Conservation (phyloP, 2,888 invertebrate genomes). For the Leptopilina syphax region DNA sequence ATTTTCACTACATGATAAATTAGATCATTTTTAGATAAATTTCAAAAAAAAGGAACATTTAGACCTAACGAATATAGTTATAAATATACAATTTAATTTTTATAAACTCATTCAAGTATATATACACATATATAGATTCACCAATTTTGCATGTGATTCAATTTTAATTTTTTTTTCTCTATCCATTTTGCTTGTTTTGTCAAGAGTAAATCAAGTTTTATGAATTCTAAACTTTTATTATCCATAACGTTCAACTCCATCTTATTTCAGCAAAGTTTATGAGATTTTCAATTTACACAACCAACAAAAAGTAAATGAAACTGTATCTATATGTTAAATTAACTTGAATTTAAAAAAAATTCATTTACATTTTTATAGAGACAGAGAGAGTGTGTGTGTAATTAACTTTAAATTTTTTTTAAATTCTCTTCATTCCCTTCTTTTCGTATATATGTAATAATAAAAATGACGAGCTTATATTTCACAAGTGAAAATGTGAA, state of each 20-base stretch:
- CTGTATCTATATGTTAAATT: background rate
- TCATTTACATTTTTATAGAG: no score
- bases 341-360: no score
- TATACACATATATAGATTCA: background rate
- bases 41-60: background rate
- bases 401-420: background rate
- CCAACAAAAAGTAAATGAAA: constrained; percentile 25
- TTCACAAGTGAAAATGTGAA: constrained; percentile 18
- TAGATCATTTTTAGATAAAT: constrained; percentile 11
- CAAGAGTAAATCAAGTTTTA: constrained; percentile 12
- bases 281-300: constrained; percentile 20
- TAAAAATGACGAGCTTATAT: constrained; percentile 18
- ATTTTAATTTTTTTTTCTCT: background rate
- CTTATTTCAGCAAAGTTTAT: constrained; percentile 7
- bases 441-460: background rate
- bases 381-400: background rate
- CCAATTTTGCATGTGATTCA: background rate
- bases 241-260: constrained; percentile 10
- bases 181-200: constrained; percentile 1
- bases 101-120: constrained; percentile 4
- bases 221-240: constrained; percentile 20
- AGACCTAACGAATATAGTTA: background rate
- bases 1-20: background rate
- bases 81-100: background rate
- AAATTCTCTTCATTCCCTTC: background rate